Percentiles rank a stretch among this genome's conserved stretches.
Conservation (phyloP, 2,888 invertebrate genomes). For the Sipha maydis region DNA sequence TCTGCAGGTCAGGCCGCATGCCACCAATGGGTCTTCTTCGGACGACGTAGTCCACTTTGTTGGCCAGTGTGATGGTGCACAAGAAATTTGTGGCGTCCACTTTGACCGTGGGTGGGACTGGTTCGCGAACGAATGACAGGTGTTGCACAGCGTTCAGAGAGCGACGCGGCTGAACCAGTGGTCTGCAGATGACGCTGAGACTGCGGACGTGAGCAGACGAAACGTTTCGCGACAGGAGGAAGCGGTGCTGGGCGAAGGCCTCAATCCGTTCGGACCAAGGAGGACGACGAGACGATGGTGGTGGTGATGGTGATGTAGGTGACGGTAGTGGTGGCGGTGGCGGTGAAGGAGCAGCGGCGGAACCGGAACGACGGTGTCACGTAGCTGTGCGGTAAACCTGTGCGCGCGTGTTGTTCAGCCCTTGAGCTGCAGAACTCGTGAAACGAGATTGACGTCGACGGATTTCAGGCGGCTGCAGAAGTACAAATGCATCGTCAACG, state of each 20-base stretch:
- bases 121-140: background rate
- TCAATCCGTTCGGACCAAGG: too few species aligned
- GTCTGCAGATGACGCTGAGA: background rate
- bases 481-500: slow-evolving; percentile 40
- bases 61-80: slow-evolving; percentile 59
- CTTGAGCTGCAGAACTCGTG: slow-evolving; percentile 45
- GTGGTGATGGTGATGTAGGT: background rate
- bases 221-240: background rate
- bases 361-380: background rate
- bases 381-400: too few species aligned
- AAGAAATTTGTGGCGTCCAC: slow-evolving; percentile 52
- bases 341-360: background rate
- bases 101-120: slow-evolving; percentile 38
- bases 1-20: slow-evolving; percentile 71
- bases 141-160: background rate
- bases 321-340: background rate
- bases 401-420: slow-evolving; percentile 28
- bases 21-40: slow-evolving; percentile 59
- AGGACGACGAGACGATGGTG: background rate
- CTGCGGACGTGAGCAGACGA: background rate
- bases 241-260: background rate
- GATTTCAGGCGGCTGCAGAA: slow-evolving; percentile 38
- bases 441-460: slow-evolving; percentile 41
- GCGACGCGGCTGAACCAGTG: background rate
- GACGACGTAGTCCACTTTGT: slow-evolving; percentile 58